Conservation (phyloP, 2,113 vertebrate genomes). For the Gorilla gorilla region DNA sequence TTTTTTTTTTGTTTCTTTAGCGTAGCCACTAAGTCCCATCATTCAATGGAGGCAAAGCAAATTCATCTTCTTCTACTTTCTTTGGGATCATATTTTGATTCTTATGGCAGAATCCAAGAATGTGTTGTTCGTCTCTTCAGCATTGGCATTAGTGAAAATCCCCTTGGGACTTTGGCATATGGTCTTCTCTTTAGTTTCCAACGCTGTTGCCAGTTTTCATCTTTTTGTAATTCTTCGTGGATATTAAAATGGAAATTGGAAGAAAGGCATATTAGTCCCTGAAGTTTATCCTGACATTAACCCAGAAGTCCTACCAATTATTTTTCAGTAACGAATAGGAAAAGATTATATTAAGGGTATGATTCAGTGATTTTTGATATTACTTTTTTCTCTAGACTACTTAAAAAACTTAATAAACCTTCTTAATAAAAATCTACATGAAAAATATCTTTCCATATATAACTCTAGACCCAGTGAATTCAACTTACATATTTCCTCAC, state of each 20-base stretch:
- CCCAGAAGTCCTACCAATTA: slow-evolving; percentile 21
- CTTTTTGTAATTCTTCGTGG: slow-evolving; percentile 49
- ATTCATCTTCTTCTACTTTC: not conserved
- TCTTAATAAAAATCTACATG: slow-evolving; percentile 11
- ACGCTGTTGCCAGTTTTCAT: slow-evolving; percentile 33
- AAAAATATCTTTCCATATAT: not conserved
- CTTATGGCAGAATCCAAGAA: slow-evolving; percentile 30
- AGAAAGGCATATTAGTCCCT: not conserved
- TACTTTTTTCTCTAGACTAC: slow-evolving; percentile 1
- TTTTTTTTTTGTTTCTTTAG: not conserved
- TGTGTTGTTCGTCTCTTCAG: slow-evolving; percentile 47
- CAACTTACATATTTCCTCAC: slow-evolving; percentile 27
- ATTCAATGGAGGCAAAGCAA: not conserved
- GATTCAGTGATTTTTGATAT: slow-evolving; percentile 26
- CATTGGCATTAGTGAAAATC: not conserved
- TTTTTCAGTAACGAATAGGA: slow-evolving; percentile 35
- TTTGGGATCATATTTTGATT: slow-evolving; percentile 26
- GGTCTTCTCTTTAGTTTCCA: slow-evolving; percentile 55
- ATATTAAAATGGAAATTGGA: slow-evolving; percentile 63
- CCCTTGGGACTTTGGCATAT: slow-evolving; percentile 51
- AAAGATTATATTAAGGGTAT: not conserved
- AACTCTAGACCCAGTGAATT: slow-evolving; percentile 36
- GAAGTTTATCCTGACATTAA: slow-evolving; percentile 36
- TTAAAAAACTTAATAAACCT: slow-evolving; percentile 32
- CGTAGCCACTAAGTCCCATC: not conserved